Evolutionary conservation across 2,797 vertebrate species (phyloP).

Genomic region (Arrhamphus sclerolepis): DNA sequence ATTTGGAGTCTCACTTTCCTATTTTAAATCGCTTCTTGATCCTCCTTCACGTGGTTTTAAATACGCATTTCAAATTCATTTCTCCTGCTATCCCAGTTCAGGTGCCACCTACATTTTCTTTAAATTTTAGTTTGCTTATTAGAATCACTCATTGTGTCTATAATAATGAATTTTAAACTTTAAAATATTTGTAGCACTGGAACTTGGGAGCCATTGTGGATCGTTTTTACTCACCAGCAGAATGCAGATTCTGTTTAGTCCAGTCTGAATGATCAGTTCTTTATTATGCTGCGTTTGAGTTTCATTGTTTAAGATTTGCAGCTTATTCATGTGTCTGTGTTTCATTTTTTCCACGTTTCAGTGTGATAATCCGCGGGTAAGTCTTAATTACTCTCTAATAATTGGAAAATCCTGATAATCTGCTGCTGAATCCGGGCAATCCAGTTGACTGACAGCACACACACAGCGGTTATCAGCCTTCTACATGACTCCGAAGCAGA

Average conservation of each 20-base stretch:
- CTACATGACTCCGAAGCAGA: slow-evolving; percentile 52
- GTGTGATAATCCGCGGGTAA: slow-evolving; percentile 46
- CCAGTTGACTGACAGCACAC: slow-evolving; percentile 47
- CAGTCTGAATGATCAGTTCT: slow-evolving; percentile 16
- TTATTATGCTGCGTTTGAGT: slow-evolving; percentile 8
- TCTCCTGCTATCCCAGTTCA: too few species aligned
- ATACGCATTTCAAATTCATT: too few species aligned
- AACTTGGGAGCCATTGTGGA: too few species aligned
- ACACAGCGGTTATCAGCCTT: slow-evolving; percentile 43
- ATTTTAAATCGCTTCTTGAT: too few species aligned
- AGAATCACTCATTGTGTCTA: too few species aligned
- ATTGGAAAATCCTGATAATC: slow-evolving; percentile 70
- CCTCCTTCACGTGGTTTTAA: too few species aligned
- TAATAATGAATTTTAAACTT: too few species aligned
- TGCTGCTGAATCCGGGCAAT: slow-evolving; percentile 56
- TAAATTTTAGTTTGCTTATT: too few species aligned
- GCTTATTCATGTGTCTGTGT: slow-evolving; percentile 9
- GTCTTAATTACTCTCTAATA: slow-evolving; percentile 67
- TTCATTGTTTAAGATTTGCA: slow-evolving; percentile 16
- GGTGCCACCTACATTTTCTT: too few species aligned
- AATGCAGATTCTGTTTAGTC: not conserved
- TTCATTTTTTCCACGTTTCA: slow-evolving; percentile 43
- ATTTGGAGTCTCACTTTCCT: too few species aligned
- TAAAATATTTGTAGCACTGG: too few species aligned
- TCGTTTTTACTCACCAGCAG: not conserved